A percentile compares a stretch with the other conserved stretches of the same genome.
These are phyloP conservation scores for Lysandra coridon DNA, from an alignment of 2,888 invertebrate genomes.

Conservation along the genomic window DNA sequence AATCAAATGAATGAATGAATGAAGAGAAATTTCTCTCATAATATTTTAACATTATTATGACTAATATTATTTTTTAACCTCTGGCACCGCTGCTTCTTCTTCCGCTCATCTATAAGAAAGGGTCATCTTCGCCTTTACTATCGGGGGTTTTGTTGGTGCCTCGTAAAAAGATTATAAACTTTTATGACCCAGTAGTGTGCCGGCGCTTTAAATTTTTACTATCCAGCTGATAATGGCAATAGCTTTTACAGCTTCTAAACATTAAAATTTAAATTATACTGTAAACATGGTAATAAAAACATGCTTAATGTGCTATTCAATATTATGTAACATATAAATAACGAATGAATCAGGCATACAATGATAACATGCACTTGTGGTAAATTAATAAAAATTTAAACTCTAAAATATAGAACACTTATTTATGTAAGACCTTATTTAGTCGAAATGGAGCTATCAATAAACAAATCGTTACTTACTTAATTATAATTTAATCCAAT, in stretches of 20 bases:
- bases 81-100: neutral
- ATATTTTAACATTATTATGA: too few relatives aligned
- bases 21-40: too few relatives aligned
- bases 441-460: too few relatives aligned
- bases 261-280: neutral
- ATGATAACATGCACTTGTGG: too few relatives aligned
- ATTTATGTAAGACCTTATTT: too few relatives aligned
- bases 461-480: too few relatives aligned
- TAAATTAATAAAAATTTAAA: too few relatives aligned
- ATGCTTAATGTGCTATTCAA: neutral
- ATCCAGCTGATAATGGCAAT: neutral
- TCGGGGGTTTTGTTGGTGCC: neutral
- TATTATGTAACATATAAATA: neutral
- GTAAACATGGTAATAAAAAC: neutral
- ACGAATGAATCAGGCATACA: too few relatives aligned
- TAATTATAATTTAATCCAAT: too few relatives aligned
- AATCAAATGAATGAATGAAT: too few relatives aligned
- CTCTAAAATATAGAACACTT: too few relatives aligned
- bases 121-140: neutral
- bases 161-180: slow-evolving; percentile 15
- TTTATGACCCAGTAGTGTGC: neutral
- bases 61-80: too few relatives aligned
- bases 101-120: neutral
- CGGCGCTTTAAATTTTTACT: neutral
- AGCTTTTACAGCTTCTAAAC: neutral